phyloP scores from a whole-genome alignment of 1,140 invertebrate genomes.

The Trachymyrmex cornetzi region DNA sequence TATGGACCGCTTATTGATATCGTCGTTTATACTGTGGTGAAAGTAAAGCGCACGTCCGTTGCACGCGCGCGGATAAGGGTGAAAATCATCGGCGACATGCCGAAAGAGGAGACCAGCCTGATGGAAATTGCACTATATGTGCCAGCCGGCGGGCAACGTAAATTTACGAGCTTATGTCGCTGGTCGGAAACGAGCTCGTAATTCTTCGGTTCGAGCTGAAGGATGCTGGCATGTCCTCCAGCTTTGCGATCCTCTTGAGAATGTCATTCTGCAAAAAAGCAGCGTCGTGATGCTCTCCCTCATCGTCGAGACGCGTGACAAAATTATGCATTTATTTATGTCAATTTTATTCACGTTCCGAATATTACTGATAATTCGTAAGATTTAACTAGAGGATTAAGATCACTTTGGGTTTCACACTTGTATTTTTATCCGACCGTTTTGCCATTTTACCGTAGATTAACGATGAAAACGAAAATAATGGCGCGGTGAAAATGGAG shows the following conservation, averaged over 20 bases:
- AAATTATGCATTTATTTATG: constrained; percentile 17
- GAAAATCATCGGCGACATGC: constrained; percentile 63
- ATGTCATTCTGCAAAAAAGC: not conserved
- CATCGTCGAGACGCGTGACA: constrained; percentile 20
- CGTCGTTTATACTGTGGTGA: constrained; percentile 24
- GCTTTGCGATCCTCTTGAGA: not conserved
- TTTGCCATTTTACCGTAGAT: constrained; percentile 8
- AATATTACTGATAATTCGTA: not conserved
- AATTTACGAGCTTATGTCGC: constrained; percentile 70
- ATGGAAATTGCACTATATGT: constrained; percentile 53
- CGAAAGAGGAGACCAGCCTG: constrained; percentile 17
- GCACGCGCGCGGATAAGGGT: constrained; percentile 27
- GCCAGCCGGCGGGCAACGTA: constrained; percentile 21
- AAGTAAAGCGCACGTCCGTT: not conserved
- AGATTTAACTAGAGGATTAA: constrained; percentile 13
- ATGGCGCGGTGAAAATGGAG: constrained; percentile 5
- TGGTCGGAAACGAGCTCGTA: constrained; percentile 70
- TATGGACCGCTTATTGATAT: constrained; percentile 44
- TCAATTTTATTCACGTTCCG: constrained; percentile 7
- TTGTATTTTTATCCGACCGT: constrained; percentile 59
- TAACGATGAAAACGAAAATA: constrained; percentile 9
- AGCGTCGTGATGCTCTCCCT: constrained; percentile 18
- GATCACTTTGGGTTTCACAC: not conserved
- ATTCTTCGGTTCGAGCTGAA: constrained; percentile 70
- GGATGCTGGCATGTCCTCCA: constrained; percentile 19